Base-by-base conservation (phyloP, 2,888 invertebrate species). In the Cosmopolites sordidus region DNA sequence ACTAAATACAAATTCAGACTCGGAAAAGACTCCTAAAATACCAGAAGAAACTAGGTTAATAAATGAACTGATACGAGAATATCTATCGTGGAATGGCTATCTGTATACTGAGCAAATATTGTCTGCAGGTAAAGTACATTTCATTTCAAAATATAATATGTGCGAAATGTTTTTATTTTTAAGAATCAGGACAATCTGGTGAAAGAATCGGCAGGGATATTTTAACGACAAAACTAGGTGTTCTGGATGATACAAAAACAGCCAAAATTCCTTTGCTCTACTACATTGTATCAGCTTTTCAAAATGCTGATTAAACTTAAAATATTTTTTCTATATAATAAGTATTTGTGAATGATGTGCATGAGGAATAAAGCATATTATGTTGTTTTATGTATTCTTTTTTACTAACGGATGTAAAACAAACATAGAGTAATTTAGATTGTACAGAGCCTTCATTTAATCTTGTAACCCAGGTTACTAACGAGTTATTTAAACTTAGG, bases 1-100 rank as follows among this genome's bases (percentile, higher is more conserved):
- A 44, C 60, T 74, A 48, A 72, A 71, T 53, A 69, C 67, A 54
- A 69, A 66, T 56, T 51, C 61, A 3, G 60, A 62, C n/a, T 54
- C 60, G 2, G 57, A 58, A 2, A 66, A 66, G 22, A 66, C 67
- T 2, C 69, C 69, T 2, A 65, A 70, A 53, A 63, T 74, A 22
- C 73, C 73, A 1, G 69, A 72, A 39, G 74, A 75, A 60, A 75
- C 73, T 1, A 56, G 79, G 30, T 69, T 86, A 1, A 73, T 84
- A 39, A 86, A 86, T 62, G 83, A 85, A 65, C 72, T 86, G 0
- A 76, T 86, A 3, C 72, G 81, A 52, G 86, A 86, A 66, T 86
- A 86, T 65, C 69, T 86, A 2, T 78, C 81, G 59, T 86, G 86
- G 86, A 84, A 84, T 61, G 86, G 84, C 0, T 86, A 85, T 61